phyloP scores from a whole-genome alignment of 1,140 invertebrate species.

The Nasonia giraulti region DNA sequence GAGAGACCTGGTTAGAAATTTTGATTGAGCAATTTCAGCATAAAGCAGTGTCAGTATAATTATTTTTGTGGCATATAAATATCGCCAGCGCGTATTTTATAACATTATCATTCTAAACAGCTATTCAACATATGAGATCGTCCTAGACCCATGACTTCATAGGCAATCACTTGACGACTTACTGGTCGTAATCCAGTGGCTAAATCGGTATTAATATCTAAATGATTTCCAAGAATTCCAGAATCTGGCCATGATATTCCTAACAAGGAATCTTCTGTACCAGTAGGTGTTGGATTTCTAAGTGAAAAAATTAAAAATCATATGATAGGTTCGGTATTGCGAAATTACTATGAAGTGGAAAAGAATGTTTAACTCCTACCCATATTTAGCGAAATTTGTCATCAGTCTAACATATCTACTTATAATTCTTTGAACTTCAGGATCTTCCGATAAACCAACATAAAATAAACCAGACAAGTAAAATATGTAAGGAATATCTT shows the following conservation, averaged over 20 bases:
- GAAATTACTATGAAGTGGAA: not conserved
- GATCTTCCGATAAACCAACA: not conserved
- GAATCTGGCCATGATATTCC: constrained; percentile 19
- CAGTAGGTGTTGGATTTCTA: too few species aligned
- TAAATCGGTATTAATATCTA: constrained; percentile 3
- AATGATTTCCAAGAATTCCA: not conserved
- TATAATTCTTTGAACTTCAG: not conserved
- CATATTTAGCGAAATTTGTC: constrained; percentile 32
- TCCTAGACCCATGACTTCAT: not conserved
- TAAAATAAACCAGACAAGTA: not conserved
- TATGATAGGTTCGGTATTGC: not conserved
- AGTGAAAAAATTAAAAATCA: constrained; percentile 11
- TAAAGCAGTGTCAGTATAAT: not conserved
- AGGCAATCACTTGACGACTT: not conserved
- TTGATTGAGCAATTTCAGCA: too few species aligned
- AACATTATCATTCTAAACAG: not conserved
- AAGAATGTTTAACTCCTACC: not conserved
- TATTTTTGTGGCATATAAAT: too few species aligned
- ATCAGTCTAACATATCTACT: not conserved
- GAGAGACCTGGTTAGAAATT: too few species aligned
- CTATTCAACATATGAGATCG: not conserved
- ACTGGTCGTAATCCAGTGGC: not conserved
- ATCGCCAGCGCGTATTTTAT: too few species aligned
- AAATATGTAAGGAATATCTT: constrained; percentile 15
- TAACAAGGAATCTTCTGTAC: not conserved